Base-by-base conservation (phyloP, 2,797 vertebrate genomes). In the Sardinella longiceps region DNA sequence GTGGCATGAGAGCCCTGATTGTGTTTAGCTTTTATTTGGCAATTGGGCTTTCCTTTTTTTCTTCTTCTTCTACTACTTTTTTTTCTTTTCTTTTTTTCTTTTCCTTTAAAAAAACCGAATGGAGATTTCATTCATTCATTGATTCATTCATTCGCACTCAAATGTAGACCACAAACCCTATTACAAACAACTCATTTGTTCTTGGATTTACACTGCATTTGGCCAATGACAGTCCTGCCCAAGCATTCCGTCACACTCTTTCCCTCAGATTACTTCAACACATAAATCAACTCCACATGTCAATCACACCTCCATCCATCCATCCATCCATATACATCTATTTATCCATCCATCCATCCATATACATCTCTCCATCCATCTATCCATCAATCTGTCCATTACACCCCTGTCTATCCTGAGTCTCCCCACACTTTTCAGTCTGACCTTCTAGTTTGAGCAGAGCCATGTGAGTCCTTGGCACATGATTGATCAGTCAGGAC, bases 1-100 rank as follows among this genome's bases (percentile, higher is more conserved):
- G 91, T 92, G 92, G 91, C 92, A 91, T 88, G 53, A 91, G 90
- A 91, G 92, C 90, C 92, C 92, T 92, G 92, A 93, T 81, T 30
- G 88, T 66, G 74, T 91, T 93, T 88, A 82, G 83, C 90, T 94
- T 92, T 92, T 89, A 88, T 91, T 90, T 90, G 86, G 82, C 85
- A 82, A 56, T 81, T 84, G 83, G 83, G 84, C 46, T 77, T 77
- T 77, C 14, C 18, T 37, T 80, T 87, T 80, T 56, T 56, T 51
- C 48, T 5, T 23, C 18, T 53, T 37, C 2, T 25, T 37, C n/a
- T n/a, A n/a, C n/a, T n/a, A n/a, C n/a, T n/a, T n/a, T 77, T 43
- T 20, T 7, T 30, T 15, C 63, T 70, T 30, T 70, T 23, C 20
- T n/a, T 77, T 43, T 20, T 7, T 30, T 15, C 63, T 70, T 30